phyloP scores from a whole-genome alignment of 2,888 invertebrate genomes.

The Drosophila tripunctata region DNA sequence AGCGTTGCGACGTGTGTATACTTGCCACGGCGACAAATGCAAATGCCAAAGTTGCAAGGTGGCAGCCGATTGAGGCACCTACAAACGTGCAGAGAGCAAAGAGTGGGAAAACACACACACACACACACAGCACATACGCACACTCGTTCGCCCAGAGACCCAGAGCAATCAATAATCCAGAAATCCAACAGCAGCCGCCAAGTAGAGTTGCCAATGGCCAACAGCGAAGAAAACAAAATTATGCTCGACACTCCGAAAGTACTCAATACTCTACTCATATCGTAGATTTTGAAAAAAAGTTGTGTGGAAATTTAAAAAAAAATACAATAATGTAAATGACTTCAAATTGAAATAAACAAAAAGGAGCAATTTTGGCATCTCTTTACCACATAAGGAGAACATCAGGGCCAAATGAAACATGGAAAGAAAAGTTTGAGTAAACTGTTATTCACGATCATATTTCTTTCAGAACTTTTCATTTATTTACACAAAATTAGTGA shows the following conservation, averaged over 20 bases:
- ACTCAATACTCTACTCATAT: neutral
- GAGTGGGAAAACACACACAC: neutral
- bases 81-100: neutral
- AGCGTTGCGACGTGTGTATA: conserved; percentile 23
- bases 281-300: too few relatives aligned
- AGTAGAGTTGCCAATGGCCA: conserved; percentile 46
- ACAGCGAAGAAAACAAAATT: conserved; percentile 35
- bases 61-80: neutral
- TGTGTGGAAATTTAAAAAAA: too few relatives aligned
- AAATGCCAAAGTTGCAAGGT: conserved; percentile 25
- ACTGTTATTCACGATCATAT: too few relatives aligned
- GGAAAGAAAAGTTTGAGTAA: too few relatives aligned
- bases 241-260: neutral
- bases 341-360: too few relatives aligned
- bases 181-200: conserved; percentile 46
- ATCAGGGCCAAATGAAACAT: too few relatives aligned
- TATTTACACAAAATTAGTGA: too few relatives aligned
- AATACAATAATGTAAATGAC: too few relatives aligned
- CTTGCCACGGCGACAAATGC: conserved; percentile 69
- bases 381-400: too few relatives aligned
- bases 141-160: conserved; percentile 73
- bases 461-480: too few relatives aligned
- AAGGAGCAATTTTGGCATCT: too few relatives aligned
- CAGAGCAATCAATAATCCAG: conserved; percentile 76
- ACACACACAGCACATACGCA: neutral